phyloP scores from a whole-genome alignment of 2,797 vertebrate genomes.

The Pangasius djambal region DNA sequence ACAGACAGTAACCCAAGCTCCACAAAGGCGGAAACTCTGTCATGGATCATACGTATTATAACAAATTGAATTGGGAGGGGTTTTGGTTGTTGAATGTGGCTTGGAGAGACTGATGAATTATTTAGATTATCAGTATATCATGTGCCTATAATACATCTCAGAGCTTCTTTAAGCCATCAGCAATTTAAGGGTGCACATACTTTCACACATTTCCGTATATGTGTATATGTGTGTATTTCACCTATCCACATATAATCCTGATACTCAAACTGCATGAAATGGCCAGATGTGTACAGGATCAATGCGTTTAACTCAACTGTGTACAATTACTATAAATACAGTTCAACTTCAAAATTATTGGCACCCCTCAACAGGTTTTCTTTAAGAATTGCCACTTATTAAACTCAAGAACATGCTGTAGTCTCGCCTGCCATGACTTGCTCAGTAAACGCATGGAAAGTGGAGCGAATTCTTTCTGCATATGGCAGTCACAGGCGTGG shows the following conservation, averaged over 20 bases:
- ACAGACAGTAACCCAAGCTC: background rate
- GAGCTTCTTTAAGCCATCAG: background rate
- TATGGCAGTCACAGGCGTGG: conserved; percentile 53
- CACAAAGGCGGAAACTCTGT: background rate
- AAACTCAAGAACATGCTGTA: conserved; percentile 65
- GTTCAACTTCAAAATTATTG: background rate
- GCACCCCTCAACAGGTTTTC: background rate
- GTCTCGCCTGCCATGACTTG: conserved; percentile 74
- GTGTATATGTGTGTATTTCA: too few relatives aligned
- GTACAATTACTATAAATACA: background rate
- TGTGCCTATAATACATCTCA: background rate
- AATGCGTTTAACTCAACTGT: too few relatives aligned
- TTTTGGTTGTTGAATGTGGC: background rate
- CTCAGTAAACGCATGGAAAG: conserved; percentile 65
- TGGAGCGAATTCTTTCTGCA: conserved; percentile 71
- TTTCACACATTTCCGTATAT: background rate
- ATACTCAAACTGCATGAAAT: background rate
- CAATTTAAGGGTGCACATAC: background rate
- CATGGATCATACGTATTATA: background rate
- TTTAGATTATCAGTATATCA: background rate
- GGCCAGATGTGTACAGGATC: background rate
- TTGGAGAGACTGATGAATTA: background rate
- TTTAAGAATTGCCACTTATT: conserved; percentile 49
- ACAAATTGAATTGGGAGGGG: background rate
- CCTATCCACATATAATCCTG: background rate